Evolutionary conservation across 2,888 invertebrate species (phyloP).

Genomic region (Blastobasis adustella): DNA sequence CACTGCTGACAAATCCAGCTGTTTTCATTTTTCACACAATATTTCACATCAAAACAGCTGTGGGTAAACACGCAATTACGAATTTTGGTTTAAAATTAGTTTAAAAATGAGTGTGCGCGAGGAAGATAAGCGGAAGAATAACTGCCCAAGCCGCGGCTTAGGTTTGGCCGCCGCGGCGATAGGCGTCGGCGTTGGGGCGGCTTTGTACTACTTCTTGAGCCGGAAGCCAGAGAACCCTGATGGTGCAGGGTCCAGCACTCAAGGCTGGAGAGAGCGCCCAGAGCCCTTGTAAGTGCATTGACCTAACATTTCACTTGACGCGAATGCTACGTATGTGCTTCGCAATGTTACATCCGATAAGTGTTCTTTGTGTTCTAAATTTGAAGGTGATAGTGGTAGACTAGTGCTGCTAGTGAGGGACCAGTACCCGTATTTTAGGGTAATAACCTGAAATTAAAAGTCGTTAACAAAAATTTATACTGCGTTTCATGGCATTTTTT

Average conservation of each 20-base stretch:
- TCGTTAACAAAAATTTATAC: no score
- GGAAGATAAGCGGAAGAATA: conserved; percentile 45
- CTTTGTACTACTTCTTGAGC: conserved; percentile 59
- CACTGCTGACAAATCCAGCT: no score
- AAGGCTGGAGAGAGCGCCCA: conserved; percentile 38
- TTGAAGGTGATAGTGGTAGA: no score
- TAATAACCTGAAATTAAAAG: no score
- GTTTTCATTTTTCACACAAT: no score
- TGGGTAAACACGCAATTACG: neutral
- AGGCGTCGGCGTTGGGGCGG: conserved; percentile 62
- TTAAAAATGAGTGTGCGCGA: conserved; percentile 52
- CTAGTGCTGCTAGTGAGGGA: no score
- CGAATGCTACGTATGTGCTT: neutral
- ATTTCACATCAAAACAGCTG: no score
- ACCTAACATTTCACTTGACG: neutral
- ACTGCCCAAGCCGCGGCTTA: conserved; percentile 48
- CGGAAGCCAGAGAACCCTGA: conserved; percentile 45
- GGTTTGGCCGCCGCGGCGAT: conserved; percentile 59
- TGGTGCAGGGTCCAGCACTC: conserved; percentile 41
- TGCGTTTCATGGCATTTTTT: conserved; percentile 1
- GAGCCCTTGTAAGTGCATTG: conserved; percentile 9
- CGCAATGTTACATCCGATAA: neutral
- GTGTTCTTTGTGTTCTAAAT: no score
- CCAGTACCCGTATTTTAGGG: no score
- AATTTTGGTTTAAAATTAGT: neutral